These are phyloP conservation scores for Teinopalpus imperialis DNA, from an alignment of 2,888 invertebrate genomes.

Conservation along the genomic window DNA sequence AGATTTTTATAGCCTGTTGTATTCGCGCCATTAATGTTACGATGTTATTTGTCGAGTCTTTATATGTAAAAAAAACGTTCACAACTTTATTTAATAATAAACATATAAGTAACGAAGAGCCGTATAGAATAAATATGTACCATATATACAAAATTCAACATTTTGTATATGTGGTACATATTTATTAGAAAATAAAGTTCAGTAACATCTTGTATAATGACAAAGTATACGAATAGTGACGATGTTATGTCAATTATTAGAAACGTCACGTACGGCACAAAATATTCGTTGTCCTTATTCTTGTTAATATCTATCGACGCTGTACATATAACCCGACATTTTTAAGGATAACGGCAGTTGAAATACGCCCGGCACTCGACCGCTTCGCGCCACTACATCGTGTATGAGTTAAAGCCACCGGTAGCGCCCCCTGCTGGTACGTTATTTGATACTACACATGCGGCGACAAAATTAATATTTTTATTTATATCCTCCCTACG, in stretches of 20 bases:
- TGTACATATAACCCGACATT: conserved; percentile 60
- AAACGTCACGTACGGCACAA: conserved; percentile 47
- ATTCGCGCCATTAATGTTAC: no score
- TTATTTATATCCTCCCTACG: conserved; percentile 40
- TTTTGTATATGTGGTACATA: no score
- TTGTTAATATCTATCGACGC: conserved; percentile 65
- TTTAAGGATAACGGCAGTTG: conserved; percentile 67
- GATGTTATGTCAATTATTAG: conserved; percentile 6
- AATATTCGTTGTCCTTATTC: conserved; percentile 54
- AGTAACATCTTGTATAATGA: no score
- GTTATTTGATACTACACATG: conserved; percentile 70
- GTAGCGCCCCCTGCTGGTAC: conserved; percentile 73
- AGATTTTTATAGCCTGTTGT: no score
- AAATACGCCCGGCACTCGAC: conserved; percentile 49
- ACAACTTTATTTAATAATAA: no score
- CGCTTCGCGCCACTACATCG: conserved; percentile 39
- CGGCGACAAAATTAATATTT: conserved; percentile 55
- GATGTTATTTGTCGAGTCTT: no score
- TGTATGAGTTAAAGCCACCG: conserved; percentile 56
- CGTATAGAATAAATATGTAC: no score
- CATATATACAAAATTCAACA: no score
- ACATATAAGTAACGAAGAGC: no score
- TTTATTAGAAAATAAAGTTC: no score
- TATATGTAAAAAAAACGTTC: no score
- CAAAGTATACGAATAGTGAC: conserved; percentile 1